These are phyloP conservation scores for Metacarcinus magister DNA, from an alignment of 2,888 invertebrate species.

Conservation along the genomic window DNA sequence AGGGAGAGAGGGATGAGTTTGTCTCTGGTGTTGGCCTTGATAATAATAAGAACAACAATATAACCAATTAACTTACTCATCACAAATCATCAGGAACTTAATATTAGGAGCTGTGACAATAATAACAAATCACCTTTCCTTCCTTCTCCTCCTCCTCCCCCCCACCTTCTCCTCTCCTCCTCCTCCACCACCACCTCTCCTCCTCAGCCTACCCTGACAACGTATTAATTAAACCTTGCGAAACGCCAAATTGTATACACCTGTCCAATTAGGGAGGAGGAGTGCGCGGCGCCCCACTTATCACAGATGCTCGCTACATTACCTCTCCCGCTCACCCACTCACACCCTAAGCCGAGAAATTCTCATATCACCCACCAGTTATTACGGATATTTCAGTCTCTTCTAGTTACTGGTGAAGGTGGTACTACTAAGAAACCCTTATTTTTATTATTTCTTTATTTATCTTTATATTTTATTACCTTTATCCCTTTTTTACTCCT, in stretches of 20 bases:
- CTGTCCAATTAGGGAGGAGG: conserved; percentile 3
- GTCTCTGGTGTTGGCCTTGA: too few relatives aligned
- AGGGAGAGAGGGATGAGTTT: too few relatives aligned
- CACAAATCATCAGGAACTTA: background rate
- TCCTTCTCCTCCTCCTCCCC: background rate
- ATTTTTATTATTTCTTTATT: too few relatives aligned
- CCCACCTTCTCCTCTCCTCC: background rate
- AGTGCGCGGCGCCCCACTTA: background rate
- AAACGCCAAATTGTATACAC: conserved; percentile 4
- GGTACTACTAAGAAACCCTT: too few relatives aligned
- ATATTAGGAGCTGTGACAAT: background rate
- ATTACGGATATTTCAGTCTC: background rate
- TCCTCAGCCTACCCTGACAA: background rate
- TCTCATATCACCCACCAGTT: background rate
- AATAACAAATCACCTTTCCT: background rate
- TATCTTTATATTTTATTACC: too few relatives aligned
- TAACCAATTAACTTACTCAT: too few relatives aligned
- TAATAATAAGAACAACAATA: too few relatives aligned
- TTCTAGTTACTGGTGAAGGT: background rate
- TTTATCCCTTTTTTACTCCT: too few relatives aligned
- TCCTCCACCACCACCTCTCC: background rate
- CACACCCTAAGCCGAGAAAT: background rate
- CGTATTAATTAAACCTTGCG: conserved; percentile 45
- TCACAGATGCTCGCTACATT: background rate
- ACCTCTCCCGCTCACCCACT: background rate